Base-by-base conservation (phyloP, 2,888 invertebrate genomes). In the Drosophila austrosaltans region DNA sequence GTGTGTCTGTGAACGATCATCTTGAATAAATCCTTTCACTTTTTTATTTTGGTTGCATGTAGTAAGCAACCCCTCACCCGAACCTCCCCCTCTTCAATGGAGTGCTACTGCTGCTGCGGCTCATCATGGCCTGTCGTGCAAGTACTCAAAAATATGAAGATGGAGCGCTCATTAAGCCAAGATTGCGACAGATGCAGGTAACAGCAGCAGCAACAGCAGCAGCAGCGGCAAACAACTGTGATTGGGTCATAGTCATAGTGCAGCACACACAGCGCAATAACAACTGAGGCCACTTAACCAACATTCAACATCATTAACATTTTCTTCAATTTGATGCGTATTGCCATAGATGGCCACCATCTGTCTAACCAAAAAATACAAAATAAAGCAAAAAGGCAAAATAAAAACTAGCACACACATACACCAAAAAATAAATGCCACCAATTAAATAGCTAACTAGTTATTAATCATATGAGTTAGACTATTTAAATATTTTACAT, bases 11-110 rank as follows among this genome's bases (percentile, higher is more conserved):
- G 58, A 30, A 28, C 40, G 66, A 54, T 48, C 75, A 72, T 57
- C 66, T 80, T 69, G 65, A 68, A 40, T 32, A 72, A 87, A 89
- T 89, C 89, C 86, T 87, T 86, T 86, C 86, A 86, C 86, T 86
- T 87, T 81, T 79, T 60, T 48, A 12, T 62, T 58, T 63, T 53
- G 44, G 53, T 53, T 40, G 44, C 54, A 53, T 40, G 7, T 59
- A 62, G 57, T 76, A 69, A 72, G 8, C 8, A 22, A 8, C 20
- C 48, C 20, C 58, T 63, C 12, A 16, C 28, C 25, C n/a, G 2
- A 5, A 59, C 67, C 62, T 53, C 30, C 30, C 28, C 30, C 30
- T 1, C 75, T 86, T 63, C 70, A 64, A 68, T 61, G 65, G 76
- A 66, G 67, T 60, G 36, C 32, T 32, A 3, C 32, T 32, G 32